Evolutionary conservation across 2,113 vertebrate genomes (phyloP).

Genomic region (Mesembrinibis cayennensis): DNA sequence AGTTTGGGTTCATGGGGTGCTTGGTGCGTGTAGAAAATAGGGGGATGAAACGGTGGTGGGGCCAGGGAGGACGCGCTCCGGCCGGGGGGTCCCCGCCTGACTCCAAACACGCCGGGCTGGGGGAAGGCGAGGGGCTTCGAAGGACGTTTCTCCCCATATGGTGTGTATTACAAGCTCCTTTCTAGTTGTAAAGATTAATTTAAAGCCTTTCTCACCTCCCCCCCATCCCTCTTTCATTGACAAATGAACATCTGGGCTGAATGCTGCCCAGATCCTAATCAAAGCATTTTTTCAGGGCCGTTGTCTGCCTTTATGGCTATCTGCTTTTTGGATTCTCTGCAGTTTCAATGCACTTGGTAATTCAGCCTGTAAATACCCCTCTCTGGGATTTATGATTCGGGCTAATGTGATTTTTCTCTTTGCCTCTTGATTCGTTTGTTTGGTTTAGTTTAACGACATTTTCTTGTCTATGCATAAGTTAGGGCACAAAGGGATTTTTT

Average conservation of each 20-base stretch:
- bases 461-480: neutral
- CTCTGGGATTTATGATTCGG: neutral
- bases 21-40: neutral
- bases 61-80: neutral
- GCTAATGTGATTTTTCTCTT: constrained; percentile 3
- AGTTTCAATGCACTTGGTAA: constrained; percentile 24
- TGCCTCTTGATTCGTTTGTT: constrained; percentile 21
- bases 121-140: neutral
- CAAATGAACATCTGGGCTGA: constrained; percentile 67
- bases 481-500: neutral
- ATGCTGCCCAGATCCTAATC: constrained; percentile 58
- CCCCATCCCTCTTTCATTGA: constrained; percentile 50
- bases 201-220: constrained; percentile 62
- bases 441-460: neutral
- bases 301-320: constrained; percentile 41
- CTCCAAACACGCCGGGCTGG: neutral
- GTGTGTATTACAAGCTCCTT: constrained; percentile 62
- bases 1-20: neutral
- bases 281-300: constrained; percentile 51
- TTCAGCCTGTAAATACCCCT: constrained; percentile 31
- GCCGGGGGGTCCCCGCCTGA: neutral
- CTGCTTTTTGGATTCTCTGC: neutral
- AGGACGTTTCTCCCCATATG: constrained; percentile 52
- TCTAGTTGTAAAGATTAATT: constrained; percentile 71
- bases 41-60: neutral